Base-by-base conservation (phyloP, 1,140 invertebrate species). In the Drosophila kurseongensis region DNA sequence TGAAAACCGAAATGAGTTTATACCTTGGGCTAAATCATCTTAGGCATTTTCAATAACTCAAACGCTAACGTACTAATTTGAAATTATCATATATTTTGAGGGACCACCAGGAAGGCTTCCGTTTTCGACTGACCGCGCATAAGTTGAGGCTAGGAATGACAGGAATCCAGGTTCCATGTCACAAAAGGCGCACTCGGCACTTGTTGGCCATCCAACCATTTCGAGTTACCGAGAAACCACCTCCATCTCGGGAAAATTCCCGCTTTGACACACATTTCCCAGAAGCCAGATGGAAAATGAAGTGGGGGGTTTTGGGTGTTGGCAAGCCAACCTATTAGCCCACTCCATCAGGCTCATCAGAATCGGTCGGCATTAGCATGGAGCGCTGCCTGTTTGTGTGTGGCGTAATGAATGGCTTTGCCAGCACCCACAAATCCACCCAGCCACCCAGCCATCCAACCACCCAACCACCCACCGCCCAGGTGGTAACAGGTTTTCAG, bases 321-420 rank as follows among this genome's bases (percentile, higher is more conserved):
- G 12, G 51, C 67, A 58, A 29, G 65, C 63, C 52, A 71, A 71
- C 67, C 51, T 57, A 71, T 71, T 71, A 71, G 67, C 65, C 65
- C 65, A 71, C 67, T 71, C 66, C 66, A 71, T 58, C 36, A 41
- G 44, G 42, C 67, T 71, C 67, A 71, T 71, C 63, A 50, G 10
- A 41, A 63, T 48, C 35, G 63, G 16, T 32, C 63, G 63, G 65
- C 67, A 71, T 71, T 71, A 71, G 51, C 67, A 71, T 71, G 35
- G 40, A 35, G 47, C 16, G 38, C 32, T 16, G 40, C 23, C 13
- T 5, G 60, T 45, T 66, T 60, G 66, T 68, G 65, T 65, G 65
- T 23, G 52, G 36, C 44, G 27, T 71, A 71, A 71, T 71, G 71
- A 71, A 71, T 71, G 67, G 66, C 67, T 50, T 58, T 45, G 4